Evolutionary conservation across 2,113 vertebrate species (phyloP).

Genomic region (Vanacampus margaritifer): DNA sequence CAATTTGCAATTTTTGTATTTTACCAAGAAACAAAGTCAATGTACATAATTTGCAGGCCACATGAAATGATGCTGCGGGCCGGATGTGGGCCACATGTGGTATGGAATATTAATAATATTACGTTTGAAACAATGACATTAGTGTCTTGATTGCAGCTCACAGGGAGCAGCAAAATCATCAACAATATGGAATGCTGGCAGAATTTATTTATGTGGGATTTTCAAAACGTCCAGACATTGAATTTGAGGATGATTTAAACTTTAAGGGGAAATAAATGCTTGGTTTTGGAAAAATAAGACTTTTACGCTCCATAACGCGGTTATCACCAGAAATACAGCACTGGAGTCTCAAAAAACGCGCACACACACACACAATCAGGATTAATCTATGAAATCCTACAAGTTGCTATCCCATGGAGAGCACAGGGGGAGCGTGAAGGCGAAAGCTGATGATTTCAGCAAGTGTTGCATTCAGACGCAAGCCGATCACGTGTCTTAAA

Average conservation of each 20-base stretch:
- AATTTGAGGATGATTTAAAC: background rate
- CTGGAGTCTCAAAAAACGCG: background rate
- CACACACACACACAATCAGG: background rate
- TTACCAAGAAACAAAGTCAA: too few species aligned
- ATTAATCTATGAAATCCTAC: background rate
- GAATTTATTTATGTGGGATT: too few species aligned
- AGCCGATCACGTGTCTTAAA: background rate
- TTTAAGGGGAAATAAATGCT: background rate
- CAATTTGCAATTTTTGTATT: too few species aligned
- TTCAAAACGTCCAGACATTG: background rate
- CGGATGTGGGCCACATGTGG: too few species aligned
- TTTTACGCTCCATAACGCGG: background rate
- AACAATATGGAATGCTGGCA: background rate
- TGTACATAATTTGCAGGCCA: too few species aligned
- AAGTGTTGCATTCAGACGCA: background rate
- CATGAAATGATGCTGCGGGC: too few species aligned
- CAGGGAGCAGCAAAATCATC: background rate
- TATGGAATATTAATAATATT: too few species aligned
- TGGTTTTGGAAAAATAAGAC: background rate
- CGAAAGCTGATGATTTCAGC: conserved; percentile 1
- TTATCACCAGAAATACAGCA: background rate
- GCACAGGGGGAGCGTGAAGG: background rate
- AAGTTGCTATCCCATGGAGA: background rate
- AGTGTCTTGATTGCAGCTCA: background rate
- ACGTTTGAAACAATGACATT: too few species aligned